Base-by-base conservation (phyloP, 2,113 vertebrate genomes). In the Hippolais icterina region DNA sequence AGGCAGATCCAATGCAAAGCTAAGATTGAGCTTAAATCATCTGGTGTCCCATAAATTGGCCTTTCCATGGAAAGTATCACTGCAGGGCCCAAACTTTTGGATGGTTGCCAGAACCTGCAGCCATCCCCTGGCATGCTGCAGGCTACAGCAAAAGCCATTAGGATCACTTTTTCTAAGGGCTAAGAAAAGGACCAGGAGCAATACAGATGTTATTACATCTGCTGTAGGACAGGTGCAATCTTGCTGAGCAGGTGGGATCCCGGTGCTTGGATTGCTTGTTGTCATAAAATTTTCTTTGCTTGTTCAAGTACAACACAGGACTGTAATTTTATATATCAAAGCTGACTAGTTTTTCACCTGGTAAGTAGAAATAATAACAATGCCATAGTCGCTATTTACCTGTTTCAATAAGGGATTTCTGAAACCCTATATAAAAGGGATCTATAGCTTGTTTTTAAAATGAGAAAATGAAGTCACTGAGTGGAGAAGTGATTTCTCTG, bases 131-230 rank as follows among this genome's bases (percentile, higher is more conserved):
- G 72, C 64, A 56, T 3, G 10, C 89, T 70, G 72, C 35, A 59
- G 76, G 76, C 79, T 77, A 28, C 54, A 76, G 54, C 19, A 89
- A 46, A 89, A 89, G 31, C 60, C 57, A 14, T 65, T 79, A 85
- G 78, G 24, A 39, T 85, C 13, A 4, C 69, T 22, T 80, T 94
- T 85, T 85, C 63, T 53, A 31, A 60, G 69, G 79, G 61, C 53
- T 60, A 42, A 19, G 18, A 61, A 80, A 88, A 93, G 63, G 59
- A 70, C 70, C 22, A n/a, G 84, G 59, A 68, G 64, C 84, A 70
- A 68, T 72, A 59, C 94, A 94, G 87, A 81, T 96, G 94, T 87
- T 93, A 21, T 19, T 82, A 54, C 90, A 94, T 87, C 91, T 96
- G 93, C 60, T 86, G 27, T 12, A 65, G 64, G 76, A 72, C 83